A percentile compares a stretch with the other conserved stretches of the same genome.
phyloP scores from a whole-genome alignment of 2,888 invertebrate genomes.

The Ormyrus thymus region DNA sequence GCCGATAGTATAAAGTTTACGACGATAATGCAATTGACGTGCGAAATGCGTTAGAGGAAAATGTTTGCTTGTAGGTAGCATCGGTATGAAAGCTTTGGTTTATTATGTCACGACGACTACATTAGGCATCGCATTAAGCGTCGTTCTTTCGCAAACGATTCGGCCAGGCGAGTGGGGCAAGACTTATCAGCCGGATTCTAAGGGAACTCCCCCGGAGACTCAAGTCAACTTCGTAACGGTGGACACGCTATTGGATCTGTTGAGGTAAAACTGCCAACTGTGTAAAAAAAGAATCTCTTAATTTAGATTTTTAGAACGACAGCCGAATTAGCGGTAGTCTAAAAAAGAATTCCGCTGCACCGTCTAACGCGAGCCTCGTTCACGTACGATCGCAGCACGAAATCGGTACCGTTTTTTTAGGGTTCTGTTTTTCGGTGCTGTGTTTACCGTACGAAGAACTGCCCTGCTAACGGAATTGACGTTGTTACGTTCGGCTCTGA shows the following conservation, averaged over 20 bases:
- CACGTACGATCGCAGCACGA: slow-evolving; percentile 17
- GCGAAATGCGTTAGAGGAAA: no score
- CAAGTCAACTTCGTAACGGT: slow-evolving; percentile 81
- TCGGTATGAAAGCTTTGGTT: slow-evolving; percentile 67
- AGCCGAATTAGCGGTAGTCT: no score
- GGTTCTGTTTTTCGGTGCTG: slow-evolving; percentile 12
- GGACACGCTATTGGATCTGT: slow-evolving; percentile 93
- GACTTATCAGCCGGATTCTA: neutral
- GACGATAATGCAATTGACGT: no score
- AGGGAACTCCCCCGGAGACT: slow-evolving; percentile 57
- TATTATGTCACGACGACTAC: slow-evolving; percentile 96
- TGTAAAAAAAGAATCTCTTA: neutral
- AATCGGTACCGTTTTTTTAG: slow-evolving; percentile 38
- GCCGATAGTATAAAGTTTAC: no score
- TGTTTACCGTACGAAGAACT: neutral
- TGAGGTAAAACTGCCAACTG: slow-evolving; percentile 78
- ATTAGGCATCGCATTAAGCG: slow-evolving; percentile 91
- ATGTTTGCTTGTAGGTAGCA: slow-evolving; percentile 61
- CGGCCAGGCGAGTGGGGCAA: slow-evolving; percentile 81
- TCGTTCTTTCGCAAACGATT: slow-evolving; percentile 91
- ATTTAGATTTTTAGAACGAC: neutral
- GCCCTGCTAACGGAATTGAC: slow-evolving; percentile 28
- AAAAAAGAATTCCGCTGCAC: neutral
- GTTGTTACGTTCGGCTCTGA: slow-evolving; percentile 1
- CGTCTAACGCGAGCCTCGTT: slow-evolving; percentile 12